phyloP scores from a whole-genome alignment of 37 sponge, comb jelly and placozoan genomes.

The Trichoplax adhaerens region DNA sequence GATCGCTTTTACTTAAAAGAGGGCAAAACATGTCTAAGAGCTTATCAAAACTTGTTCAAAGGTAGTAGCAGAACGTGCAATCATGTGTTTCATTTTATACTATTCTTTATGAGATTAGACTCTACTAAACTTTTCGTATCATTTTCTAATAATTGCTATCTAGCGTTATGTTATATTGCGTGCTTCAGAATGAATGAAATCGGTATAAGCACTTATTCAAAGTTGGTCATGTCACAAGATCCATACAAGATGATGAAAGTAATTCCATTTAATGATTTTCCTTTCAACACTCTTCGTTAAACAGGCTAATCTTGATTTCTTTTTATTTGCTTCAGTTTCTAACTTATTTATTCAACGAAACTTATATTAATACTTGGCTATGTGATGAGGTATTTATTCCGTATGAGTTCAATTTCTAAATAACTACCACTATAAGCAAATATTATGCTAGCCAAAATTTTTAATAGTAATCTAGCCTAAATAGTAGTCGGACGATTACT shows the following conservation, averaged over 20 bases:
- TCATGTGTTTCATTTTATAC: too few relatives aligned
- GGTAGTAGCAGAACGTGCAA: constrained; percentile 6
- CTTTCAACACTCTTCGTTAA: constrained; percentile 10
- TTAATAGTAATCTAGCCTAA: too few relatives aligned
- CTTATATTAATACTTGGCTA: constrained; percentile 50
- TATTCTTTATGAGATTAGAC: too few relatives aligned
- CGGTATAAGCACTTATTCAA: constrained; percentile 50
- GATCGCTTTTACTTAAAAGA: constrained; percentile 24
- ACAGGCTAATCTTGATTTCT: constrained; percentile 6
- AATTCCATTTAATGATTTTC: not conserved
- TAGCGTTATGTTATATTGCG: constrained; percentile 50
- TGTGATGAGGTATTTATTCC: constrained; percentile 37
- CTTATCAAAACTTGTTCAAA: constrained; percentile 33
- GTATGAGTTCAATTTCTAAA: not conserved
- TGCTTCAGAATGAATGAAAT: constrained; percentile 74
- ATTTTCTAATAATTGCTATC: too few relatives aligned
- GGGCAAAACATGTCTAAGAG: constrained; percentile 28
- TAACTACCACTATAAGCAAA: too few relatives aligned
- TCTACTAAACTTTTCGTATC: too few relatives aligned
- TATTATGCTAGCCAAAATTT: too few relatives aligned
- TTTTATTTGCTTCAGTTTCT: constrained; percentile 35
- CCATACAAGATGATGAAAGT: constrained; percentile 40
- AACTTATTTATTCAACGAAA: constrained; percentile 32
- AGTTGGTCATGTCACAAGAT: constrained; percentile 40
- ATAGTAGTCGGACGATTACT: too few relatives aligned